Conservation (phyloP, 2,797 vertebrate genomes). For the Neopelma chrysocephalum region DNA sequence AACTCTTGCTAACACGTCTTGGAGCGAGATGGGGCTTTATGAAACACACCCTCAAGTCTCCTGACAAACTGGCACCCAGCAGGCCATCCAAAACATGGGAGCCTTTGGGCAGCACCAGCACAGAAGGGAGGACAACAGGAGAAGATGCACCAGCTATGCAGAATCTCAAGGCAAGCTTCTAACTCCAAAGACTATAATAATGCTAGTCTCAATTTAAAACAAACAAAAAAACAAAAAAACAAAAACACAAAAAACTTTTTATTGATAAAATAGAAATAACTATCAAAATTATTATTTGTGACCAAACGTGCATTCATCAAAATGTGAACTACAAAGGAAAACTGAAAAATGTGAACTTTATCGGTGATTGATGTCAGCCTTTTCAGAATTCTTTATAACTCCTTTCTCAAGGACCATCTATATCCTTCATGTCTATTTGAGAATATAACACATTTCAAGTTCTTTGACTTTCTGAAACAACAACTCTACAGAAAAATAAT, state of each 20-base stretch:
- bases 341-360: background rate
- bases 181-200: background rate
- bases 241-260: too few relatives aligned
- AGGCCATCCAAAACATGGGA: background rate
- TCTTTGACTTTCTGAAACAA: background rate
- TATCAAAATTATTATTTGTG: background rate
- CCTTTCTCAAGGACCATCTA: background rate
- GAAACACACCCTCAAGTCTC: background rate
- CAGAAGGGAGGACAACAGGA: background rate
- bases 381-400: background rate
- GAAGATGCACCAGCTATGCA: background rate
- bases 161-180: background rate
- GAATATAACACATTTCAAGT: background rate
- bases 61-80: background rate
- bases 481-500: background rate
- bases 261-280: background rate
- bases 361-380: background rate
- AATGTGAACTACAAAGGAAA: background rate
- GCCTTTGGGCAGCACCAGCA: background rate
- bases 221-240: too few relatives aligned
- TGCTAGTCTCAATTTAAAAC: background rate
- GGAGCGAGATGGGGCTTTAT: background rate
- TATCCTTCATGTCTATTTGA: background rate
- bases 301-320: background rate
- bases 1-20: background rate